These are phyloP conservation scores for Lepus europaeus DNA, from an alignment of 2,113 vertebrate genomes.

Conservation along the genomic window DNA sequence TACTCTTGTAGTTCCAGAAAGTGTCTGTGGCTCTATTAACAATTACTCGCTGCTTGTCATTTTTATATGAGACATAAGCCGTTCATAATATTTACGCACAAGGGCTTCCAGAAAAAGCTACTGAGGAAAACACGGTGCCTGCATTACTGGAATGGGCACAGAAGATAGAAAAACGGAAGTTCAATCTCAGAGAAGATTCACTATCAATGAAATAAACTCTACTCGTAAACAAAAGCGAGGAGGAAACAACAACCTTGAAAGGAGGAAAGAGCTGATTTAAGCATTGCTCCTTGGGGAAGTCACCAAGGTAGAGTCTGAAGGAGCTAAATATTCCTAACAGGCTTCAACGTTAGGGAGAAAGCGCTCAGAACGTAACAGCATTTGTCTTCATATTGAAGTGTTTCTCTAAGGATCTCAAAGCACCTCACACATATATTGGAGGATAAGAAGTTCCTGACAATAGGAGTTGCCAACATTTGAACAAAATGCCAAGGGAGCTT, in stretches of 20 bases:
- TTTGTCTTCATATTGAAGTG: slow-evolving; percentile 7
- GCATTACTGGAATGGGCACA: not conserved
- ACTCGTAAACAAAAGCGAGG: slow-evolving; percentile 10
- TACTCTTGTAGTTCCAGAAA: slow-evolving; percentile 49
- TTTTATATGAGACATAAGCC: not conserved
- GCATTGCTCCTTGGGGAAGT: not conserved
- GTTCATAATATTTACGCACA: slow-evolving; percentile 48
- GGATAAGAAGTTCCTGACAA: not conserved
- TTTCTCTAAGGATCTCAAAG: not conserved
- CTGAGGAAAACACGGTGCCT: not conserved
- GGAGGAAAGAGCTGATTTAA: not conserved
- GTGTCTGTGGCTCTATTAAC: not conserved
- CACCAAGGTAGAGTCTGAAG: not conserved
- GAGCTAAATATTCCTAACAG: not conserved
- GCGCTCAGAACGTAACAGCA: not conserved
- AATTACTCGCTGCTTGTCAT: slow-evolving; percentile 50
- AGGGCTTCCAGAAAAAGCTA: not conserved
- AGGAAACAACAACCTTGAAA: not conserved
- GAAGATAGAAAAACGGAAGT: slow-evolving; percentile 42
- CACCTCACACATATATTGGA: not conserved
- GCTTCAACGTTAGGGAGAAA: slow-evolving; percentile 12
- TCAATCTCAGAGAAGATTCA: not conserved
- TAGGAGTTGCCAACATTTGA: slow-evolving; percentile 2
- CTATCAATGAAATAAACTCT: not conserved
- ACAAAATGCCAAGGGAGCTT: not conserved